Percentiles rank a stretch among this genome's conserved stretches.
phyloP scores from a whole-genome alignment of 1,140 invertebrate genomes.

The Trachymyrmex cornetzi region DNA sequence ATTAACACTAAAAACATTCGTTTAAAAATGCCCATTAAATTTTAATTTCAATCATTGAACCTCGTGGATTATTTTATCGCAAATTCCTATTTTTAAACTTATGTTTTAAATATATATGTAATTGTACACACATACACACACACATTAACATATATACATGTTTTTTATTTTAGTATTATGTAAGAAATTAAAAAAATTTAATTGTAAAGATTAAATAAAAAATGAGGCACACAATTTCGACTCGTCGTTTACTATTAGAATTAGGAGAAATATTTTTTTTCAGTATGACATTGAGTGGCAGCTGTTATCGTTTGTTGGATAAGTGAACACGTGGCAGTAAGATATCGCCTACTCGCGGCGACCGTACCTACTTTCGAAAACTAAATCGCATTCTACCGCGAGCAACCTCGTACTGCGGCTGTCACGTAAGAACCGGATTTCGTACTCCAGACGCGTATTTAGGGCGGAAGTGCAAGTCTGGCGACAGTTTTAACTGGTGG shows the following conservation, averaged over 20 bases:
- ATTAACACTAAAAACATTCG: too few species aligned
- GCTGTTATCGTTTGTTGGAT: conserved; percentile 11
- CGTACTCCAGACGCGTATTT: conserved; percentile 76
- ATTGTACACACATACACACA: neutral
- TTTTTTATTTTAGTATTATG: neutral
- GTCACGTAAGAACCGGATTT: conserved; percentile 77
- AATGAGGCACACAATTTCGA: neutral
- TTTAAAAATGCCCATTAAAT: neutral
- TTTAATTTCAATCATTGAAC: neutral
- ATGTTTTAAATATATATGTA: neutral
- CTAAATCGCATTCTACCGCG: conserved; percentile 62
- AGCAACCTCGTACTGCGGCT: conserved; percentile 62
- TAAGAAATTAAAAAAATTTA: neutral
- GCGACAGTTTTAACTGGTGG: conserved; percentile 74
- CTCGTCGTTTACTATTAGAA: neutral
- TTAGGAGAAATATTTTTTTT: conserved; percentile 5
- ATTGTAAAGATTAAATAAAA: neutral
- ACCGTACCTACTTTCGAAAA: conserved; percentile 61
- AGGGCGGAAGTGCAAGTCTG: conserved; percentile 77
- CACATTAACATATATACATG: too few species aligned
- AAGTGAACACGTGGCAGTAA: conserved; percentile 11
- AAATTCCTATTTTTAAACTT: neutral
- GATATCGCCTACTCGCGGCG: conserved; percentile 32
- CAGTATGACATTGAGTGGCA: neutral
- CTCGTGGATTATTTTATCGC: neutral